Evolutionary conservation across 2,888 invertebrate species (phyloP), one percentile per base, ranked within the genome.

Genomic region (Ochlodes sylvanus): DNA sequence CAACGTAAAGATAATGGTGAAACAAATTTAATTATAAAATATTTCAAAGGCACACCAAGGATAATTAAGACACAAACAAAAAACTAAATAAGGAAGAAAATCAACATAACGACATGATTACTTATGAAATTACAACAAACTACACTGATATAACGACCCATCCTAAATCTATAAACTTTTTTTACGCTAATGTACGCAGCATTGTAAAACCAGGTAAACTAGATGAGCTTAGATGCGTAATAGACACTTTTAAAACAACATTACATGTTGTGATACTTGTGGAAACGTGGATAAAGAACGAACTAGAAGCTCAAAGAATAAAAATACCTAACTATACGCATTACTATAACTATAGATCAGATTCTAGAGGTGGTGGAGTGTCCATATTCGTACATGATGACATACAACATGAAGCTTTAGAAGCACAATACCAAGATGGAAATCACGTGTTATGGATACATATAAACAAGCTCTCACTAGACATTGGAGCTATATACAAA

Each of bases 161-260:
- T 7, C 32, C 67, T 21, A 71, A 72, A 6, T 73, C 73, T 5
- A 54, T 77, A 55, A 63, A 70, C 58, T 74, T 73, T 57, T 65
- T 78, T 9, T 78, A 77, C 58, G 69, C 72, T 0, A 78, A 78
- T 61, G 21, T 72, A 47, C n/a, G n/a, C n/a, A n/a, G n/a, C n/a
- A n/a, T n/a, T n/a, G n/a, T n/a, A n/a, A n/a, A n/a, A n/a, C n/a
- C 70, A 75, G 73, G 74, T 0, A 76, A 74, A 63, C 63, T 77
- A 7, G 75, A 76, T 21, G 75, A 76, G 60, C 69, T 75, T 7
- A 68, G 70, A 57, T 76, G 75, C 12, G 66, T 75, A 54, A 9
- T 73, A 9, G 61, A 68, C 44, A 44, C 71, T 14, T 65, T 73
- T 54, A 63, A 27, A 7, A 58, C n/a, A 0, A 65, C 42, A 2